A percentile compares a stretch with the other conserved stretches of the same genome.
Conservation (phyloP, 2,113 vertebrate genomes). For the Manacus vitellinus region DNA sequence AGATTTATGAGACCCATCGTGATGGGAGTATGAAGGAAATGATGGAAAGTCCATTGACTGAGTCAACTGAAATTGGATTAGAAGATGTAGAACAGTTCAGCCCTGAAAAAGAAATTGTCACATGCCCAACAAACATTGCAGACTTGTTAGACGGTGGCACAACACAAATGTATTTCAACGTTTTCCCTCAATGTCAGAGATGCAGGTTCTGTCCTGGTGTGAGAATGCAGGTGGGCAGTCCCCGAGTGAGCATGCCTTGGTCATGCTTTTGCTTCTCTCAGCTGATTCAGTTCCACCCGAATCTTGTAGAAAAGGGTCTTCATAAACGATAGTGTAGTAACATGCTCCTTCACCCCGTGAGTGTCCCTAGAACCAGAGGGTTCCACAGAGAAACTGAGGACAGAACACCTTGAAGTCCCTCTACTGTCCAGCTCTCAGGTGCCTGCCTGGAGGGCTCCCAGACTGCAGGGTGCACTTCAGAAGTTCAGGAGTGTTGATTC, state of each 20-base stretch:
- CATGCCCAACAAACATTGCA: slow-evolving; percentile 22
- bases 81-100: slow-evolving; percentile 53
- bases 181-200: neutral
- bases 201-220: neutral
- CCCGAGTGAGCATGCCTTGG: neutral
- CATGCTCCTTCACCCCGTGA: neutral
- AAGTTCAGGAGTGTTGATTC: neutral
- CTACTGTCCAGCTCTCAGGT: neutral
- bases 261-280: neutral
- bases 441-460: neutral
- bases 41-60: slow-evolving; percentile 60
- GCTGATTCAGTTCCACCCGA: neutral
- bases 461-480: neutral
- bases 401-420: neutral
- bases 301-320: neutral
- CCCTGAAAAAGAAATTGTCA: slow-evolving; percentile 6
- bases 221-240: neutral
- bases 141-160: neutral
- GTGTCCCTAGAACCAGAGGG: neutral
- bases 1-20: slow-evolving; percentile 73
- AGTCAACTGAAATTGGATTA: slow-evolving; percentile 67
- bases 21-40: slow-evolving; percentile 52
- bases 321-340: rapidly evolving
- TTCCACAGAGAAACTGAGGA: neutral
- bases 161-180: neutral